Percentiles rank a stretch among this genome's conserved stretches.
phyloP scores from a whole-genome alignment of 2,888 invertebrate genomes.

The Bugula neritina region DNA sequence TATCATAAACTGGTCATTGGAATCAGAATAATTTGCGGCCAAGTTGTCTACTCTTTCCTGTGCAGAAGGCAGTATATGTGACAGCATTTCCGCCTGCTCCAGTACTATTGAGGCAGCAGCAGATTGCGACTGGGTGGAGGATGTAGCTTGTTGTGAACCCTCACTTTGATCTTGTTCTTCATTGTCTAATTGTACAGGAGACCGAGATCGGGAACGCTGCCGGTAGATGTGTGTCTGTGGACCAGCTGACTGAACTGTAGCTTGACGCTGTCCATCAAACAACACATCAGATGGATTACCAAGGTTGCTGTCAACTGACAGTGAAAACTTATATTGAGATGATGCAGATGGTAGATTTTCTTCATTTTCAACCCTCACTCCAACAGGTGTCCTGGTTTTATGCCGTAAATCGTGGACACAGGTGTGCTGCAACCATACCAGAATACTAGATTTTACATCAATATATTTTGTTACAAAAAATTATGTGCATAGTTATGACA shows the following conservation, averaged over 20 bases:
- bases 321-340: not conserved
- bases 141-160: not conserved
- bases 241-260: not conserved
- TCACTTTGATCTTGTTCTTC: not conserved
- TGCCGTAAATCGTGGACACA: slow-evolving; percentile 84
- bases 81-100: slow-evolving; percentile 25
- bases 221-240: too few relatives aligned
- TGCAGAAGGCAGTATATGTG: slow-evolving; percentile 12
- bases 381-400: not conserved
- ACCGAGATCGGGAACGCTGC: not conserved
- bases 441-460: too few relatives aligned
- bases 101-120: slow-evolving; percentile 7
- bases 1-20: slow-evolving; percentile 23
- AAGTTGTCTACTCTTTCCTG: slow-evolving; percentile 13
- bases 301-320: slow-evolving; percentile 11
- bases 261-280: not conserved
- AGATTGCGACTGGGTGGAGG: not conserved
- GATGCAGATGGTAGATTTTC: not conserved
- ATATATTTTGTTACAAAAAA: too few relatives aligned
- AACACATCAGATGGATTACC: not conserved
- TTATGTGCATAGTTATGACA: too few relatives aligned
- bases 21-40: not conserved
- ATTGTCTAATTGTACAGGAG: not conserved
- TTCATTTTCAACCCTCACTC: not conserved
- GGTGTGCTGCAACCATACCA: slow-evolving; percentile 84